A percentile compares a stretch with the other conserved stretches of the same genome.
These are phyloP conservation scores for Melinaea menophilus DNA, from an alignment of 2,888 invertebrate species.

Conservation along the genomic window DNA sequence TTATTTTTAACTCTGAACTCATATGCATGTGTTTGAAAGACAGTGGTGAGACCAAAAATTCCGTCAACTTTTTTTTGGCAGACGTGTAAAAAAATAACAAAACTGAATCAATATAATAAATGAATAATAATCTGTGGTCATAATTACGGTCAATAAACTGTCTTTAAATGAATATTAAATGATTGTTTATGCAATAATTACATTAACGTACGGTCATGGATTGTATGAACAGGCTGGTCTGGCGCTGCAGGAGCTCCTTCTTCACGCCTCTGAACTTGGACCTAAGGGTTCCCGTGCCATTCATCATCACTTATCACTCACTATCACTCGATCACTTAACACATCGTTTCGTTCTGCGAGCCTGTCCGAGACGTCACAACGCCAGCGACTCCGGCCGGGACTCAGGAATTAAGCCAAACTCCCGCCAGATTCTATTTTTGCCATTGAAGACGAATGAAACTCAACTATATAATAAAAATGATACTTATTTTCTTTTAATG, in stretches of 20 bases:
- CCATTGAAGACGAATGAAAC: conserved; percentile 65
- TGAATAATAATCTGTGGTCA: background rate
- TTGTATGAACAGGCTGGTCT: conserved; percentile 85
- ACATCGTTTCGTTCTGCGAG: conserved; percentile 14
- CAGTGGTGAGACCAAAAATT: conserved; percentile 14
- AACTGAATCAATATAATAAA: conserved; percentile 6
- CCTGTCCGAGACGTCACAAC: conserved; percentile 51
- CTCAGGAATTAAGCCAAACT: conserved; percentile 65
- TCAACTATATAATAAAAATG: conserved; percentile 62
- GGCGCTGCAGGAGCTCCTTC: conserved; percentile 84
- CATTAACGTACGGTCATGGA: conserved; percentile 87
- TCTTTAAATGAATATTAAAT: background rate
- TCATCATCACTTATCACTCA: conserved; percentile 55
- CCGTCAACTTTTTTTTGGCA: background rate
- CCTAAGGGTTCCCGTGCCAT: conserved; percentile 77
- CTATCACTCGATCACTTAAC: conserved; percentile 29
- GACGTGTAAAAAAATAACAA: background rate
- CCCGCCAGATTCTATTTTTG: conserved; percentile 77
- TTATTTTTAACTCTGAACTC: conserved; percentile 39
- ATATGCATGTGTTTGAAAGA: conserved; percentile 32
- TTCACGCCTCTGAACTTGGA: conserved; percentile 87
- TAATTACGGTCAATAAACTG: background rate
- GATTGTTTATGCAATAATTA: conserved; percentile 4
- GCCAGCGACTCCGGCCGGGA: conserved; percentile 62
- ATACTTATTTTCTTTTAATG: conserved; percentile 43